A percentile compares a stretch with the other conserved stretches of the same genome.
phyloP scores from a whole-genome alignment of 2,797 vertebrate genomes.

The Lagorchestes hirsutus region DNA sequence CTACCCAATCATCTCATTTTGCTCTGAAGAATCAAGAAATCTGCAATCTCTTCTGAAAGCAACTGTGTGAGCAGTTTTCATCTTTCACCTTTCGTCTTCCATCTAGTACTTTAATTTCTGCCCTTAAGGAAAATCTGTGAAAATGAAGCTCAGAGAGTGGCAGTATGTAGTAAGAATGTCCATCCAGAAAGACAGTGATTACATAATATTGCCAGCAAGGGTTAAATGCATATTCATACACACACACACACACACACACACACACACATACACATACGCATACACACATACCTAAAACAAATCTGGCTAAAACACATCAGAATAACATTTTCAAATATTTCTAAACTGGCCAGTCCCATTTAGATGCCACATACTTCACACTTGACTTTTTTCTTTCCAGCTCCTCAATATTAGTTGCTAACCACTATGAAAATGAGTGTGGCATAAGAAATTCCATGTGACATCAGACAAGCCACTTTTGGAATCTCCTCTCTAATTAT shows the following conservation, averaged over 20 bases:
- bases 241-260: background rate
- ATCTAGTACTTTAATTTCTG: background rate
- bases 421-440: background rate
- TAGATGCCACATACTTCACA: background rate
- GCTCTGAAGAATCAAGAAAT: background rate
- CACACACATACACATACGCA: background rate
- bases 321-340: background rate
- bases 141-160: background rate
- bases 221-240: background rate
- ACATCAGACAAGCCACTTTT: background rate
- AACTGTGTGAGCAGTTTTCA: background rate
- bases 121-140: conserved; percentile 21
- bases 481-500: conserved; percentile 15
- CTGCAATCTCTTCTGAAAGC: background rate
- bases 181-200: conserved; percentile 8
- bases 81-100: background rate
- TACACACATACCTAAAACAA: background rate
- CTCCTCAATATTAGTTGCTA: background rate
- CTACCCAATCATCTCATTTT: background rate
- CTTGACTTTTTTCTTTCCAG: background rate
- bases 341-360: background rate
- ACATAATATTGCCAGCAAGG: background rate
- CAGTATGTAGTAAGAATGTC: background rate
- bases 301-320: background rate
- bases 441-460: background rate